Percentiles rank a stretch among this genome's conserved stretches.
Conservation (phyloP, 1,140 invertebrate species). For the Scaptodrosophila lebanonensis region DNA sequence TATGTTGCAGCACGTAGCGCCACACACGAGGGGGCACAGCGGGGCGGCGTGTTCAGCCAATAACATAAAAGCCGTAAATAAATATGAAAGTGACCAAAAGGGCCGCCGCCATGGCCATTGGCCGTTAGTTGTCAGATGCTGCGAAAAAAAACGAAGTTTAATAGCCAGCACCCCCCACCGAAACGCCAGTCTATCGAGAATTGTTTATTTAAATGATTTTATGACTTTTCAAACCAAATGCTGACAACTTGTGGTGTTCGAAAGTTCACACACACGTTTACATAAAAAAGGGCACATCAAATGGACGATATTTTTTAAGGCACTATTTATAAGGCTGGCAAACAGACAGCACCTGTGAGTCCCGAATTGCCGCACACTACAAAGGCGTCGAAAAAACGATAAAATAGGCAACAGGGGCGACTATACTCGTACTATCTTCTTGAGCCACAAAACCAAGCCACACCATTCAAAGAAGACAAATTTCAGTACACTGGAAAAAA, state of each 20-base stretch:
- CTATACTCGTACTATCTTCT: too few species aligned
- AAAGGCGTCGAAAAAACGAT: constrained; percentile 45
- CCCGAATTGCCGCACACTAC: constrained; percentile 9
- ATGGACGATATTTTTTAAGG: too few species aligned
- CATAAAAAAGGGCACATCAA: constrained; percentile 22
- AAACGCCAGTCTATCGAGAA: neutral
- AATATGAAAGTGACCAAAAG: constrained; percentile 30
- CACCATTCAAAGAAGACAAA: too few species aligned
- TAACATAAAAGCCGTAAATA: constrained; percentile 52
- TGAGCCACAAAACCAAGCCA: too few species aligned
- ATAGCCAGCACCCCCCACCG: constrained; percentile 9
- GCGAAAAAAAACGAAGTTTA: constrained; percentile 46
- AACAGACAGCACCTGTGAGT: constrained; percentile 42
- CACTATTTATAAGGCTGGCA: too few species aligned
- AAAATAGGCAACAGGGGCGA: constrained; percentile 36
- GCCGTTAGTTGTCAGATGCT: too few species aligned
- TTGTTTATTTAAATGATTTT: constrained; percentile 69
- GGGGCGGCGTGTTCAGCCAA: constrained; percentile 23
- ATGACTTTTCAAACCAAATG: constrained; percentile 66
- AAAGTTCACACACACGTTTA: constrained; percentile 66
- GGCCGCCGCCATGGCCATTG: too few species aligned
- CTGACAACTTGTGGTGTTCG: constrained; percentile 64
- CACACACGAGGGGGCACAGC: constrained; percentile 19
- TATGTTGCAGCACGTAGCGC: constrained; percentile 57
- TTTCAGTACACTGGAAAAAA: too few species aligned